phyloP scores from a whole-genome alignment of 2,888 invertebrate species.

The Idaea straminata region DNA sequence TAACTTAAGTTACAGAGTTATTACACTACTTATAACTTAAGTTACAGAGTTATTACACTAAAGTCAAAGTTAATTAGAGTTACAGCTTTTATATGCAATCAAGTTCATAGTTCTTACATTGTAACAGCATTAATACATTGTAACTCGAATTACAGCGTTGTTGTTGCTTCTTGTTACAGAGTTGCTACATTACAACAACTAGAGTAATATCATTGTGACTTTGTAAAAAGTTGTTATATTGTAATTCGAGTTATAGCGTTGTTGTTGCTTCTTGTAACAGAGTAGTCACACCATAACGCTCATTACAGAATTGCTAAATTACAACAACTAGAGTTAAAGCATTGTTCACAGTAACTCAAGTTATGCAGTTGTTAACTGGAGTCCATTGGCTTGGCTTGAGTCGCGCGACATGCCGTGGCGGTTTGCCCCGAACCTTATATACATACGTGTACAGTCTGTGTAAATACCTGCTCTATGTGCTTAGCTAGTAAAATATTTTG shows the following conservation, averaged over 20 bases:
- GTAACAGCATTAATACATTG: too few relatives aligned
- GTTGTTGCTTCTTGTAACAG: background rate
- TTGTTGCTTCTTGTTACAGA: background rate
- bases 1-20: background rate
- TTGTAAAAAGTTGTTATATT: background rate
- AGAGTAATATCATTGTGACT: background rate
- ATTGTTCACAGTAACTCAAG: background rate
- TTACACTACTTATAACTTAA: background rate
- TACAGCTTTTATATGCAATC: too few relatives aligned
- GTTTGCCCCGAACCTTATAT: background rate
- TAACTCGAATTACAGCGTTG: background rate
- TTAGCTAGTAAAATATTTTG: slow-evolving; percentile 76
- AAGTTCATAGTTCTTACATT: too few relatives aligned
- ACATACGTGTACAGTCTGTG: slow-evolving; percentile 33
- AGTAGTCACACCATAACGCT: background rate
- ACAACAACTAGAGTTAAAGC: background rate
- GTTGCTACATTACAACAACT: background rate
- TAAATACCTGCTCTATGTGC: slow-evolving; percentile 75
- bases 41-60: background rate
- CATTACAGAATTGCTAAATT: background rate
- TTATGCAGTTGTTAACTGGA: background rate
- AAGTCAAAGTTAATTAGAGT: too few relatives aligned
- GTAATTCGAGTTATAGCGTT: background rate
- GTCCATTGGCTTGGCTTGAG: background rate
- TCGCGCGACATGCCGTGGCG: background rate